Percentiles rank a stretch among this genome's conserved stretches.
These are phyloP conservation scores for Eupelmus urozonus DNA, from an alignment of 2,888 invertebrate genomes.

Conservation along the genomic window DNA sequence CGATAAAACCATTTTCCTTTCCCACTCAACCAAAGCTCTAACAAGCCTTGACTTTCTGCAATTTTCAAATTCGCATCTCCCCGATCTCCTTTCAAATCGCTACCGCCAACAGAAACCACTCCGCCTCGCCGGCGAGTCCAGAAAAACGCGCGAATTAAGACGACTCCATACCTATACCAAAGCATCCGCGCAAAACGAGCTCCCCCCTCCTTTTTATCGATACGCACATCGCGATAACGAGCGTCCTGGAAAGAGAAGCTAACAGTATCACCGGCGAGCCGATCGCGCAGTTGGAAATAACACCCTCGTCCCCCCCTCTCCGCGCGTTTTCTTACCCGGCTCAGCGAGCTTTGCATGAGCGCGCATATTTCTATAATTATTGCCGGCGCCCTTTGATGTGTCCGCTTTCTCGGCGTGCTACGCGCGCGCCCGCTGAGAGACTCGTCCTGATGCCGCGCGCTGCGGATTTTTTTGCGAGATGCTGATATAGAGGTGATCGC, in stretches of 20 bases:
- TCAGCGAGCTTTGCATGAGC: slow-evolving; percentile 70
- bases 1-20: no score
- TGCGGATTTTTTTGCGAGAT: no score
- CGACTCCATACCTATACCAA: slow-evolving; percentile 20
- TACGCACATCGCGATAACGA: slow-evolving; percentile 64
- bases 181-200: no score
- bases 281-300: slow-evolving; percentile 59
- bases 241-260: slow-evolving; percentile 50
- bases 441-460: background rate
- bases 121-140: no score
- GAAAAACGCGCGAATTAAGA: background rate
- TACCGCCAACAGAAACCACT: no score
- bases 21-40: no score
- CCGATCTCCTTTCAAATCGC: no score
- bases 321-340: slow-evolving; percentile 24
- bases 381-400: slow-evolving; percentile 75
- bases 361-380: slow-evolving; percentile 77
- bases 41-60: no score
- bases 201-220: no score
- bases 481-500: no score
- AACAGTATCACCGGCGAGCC: slow-evolving; percentile 67
- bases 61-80: no score
- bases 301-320: slow-evolving; percentile 63
- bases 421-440: slow-evolving; percentile 17
- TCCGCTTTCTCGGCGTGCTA: background rate